phyloP scores from a whole-genome alignment of 2,888 invertebrate species.

The Linnaemya vulpina region DNA sequence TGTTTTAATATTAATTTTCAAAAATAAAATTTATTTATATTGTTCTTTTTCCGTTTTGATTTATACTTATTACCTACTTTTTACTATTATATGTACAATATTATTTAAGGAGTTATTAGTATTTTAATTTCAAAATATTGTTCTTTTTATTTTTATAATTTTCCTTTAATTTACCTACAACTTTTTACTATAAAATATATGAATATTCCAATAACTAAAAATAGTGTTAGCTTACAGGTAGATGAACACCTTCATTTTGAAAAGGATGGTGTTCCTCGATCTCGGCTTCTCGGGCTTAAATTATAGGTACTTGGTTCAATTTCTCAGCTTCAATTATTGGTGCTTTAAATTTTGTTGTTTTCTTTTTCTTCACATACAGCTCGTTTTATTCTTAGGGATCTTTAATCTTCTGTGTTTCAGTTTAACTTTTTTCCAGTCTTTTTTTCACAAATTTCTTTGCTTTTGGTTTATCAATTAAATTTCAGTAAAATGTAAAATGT shows the following conservation, averaged over 20 bases:
- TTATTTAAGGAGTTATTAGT: no score
- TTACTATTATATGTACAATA: no score
- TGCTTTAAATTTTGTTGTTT: not conserved
- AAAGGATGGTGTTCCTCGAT: not conserved
- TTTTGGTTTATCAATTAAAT: not conserved
- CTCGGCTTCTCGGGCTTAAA: no score
- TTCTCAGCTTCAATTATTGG: no score
- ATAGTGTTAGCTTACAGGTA: not conserved
- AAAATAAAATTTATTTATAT: no score
- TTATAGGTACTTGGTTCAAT: no score
- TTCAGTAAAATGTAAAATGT: conserved; percentile 3
- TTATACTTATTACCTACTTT: no score
- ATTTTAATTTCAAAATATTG: not conserved
- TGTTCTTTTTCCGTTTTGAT: no score
- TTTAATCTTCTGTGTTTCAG: no score
- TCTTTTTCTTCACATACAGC: not conserved
- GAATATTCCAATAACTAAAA: not conserved
- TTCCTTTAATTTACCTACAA: not conserved
- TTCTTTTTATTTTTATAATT: not conserved
- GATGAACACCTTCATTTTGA: not conserved
- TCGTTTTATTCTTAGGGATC: no score
- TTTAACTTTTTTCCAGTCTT: not conserved
- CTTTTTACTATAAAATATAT: not conserved
- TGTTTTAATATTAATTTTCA: conserved; percentile 7
- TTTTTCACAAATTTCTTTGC: not conserved